Evolutionary conservation across 2,113 vertebrate genomes (phyloP), one percentile per base, ranked within the genome.

Genomic region (Amblyopsis rosae): DNA sequence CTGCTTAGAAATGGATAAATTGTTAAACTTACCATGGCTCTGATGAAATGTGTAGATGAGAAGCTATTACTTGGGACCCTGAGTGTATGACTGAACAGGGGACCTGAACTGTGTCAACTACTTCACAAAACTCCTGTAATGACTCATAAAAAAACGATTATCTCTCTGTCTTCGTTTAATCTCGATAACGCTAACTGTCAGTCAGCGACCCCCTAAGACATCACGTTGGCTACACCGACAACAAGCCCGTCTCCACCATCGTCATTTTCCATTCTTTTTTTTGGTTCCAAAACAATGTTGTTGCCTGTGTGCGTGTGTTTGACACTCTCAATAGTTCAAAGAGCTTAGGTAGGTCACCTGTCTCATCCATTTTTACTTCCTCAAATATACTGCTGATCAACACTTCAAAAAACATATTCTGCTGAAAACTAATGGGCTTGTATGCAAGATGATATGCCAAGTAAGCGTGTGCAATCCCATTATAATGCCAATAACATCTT

Each of bases 21-120:
- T 41, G 35, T 41, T 41, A 5, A 41, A 83, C 86, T 84, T 80
- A 90, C 89, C 50, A 0, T 81, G 47, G 57, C 10, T 51, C 47
- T 35, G 26, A 12, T 13, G 19, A 59, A 51, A 65, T 0, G 65
- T 76, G 78, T 15, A n/a, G 53, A 10, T 49, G 49, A 61, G 35
- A 55, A 67, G 78, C 67, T 81, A 72, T 70, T 9, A 45, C 26
- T 50, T 41, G 59, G 19, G 86, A 89, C 89, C 86, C 87, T 77
- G 47, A 77, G 53, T 65, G 12, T 53, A 17, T 72, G 79, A 90
- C 76, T 88, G 85, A 89, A 10, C 68, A 64, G 59, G 57, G 61
- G 60, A 83, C 35, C 12, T 62, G 63, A 69, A 70, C 16, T 73
- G 62, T 80, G 65, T 77, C 75, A 73, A 69, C 54, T 64, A 80